Evolutionary conservation across 2,797 vertebrate species (phyloP), one percentile per base, ranked within the genome.

Genomic region (Lepilemur ruficaudatus): DNA sequence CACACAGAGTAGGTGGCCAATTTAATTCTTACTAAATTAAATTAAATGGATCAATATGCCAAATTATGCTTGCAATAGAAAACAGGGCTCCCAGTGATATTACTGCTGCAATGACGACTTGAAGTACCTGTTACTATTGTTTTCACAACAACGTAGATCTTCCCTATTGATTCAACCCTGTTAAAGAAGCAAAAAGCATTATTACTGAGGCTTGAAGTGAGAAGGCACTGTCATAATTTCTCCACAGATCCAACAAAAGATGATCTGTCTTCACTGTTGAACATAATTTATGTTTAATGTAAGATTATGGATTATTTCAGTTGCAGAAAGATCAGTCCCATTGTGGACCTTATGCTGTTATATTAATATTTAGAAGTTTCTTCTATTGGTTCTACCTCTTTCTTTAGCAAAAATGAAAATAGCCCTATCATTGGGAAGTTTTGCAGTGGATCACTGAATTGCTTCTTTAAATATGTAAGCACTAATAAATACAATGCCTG

Each of bases 21-120:
- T 84, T 93, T 83, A 91, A 57, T 70, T 91, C 38, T 92, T 72
- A n/a, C 0, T 57, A 15, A 95, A 35, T 87, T 89, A 88, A 70
- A 57, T 35, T 86, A 78, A 92, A 50, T 76, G 22, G 12, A 70
- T 81, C 35, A 15, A 20, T 57, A 59, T 81, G 20, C 32, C n/a
- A 93, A 83, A 88, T 57, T 61, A 91, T 23, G 4, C 17, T 30
- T 69, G 32, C 25, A 86, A 82, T 55, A 75, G 50, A 67, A 69
- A 84, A 32, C 5, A 22, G 81, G 7, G 15, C 3, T 92, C 18
- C 35, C n/a, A 38, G 18, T 63, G 50, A 94, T 17, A 87, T 94
- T 57, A 18, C 23, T 78, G 25, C 7, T 83, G 46, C 30, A 55
- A 8, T 6, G 43, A 35, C 35, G 65, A 75, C 17, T 28, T 75